Percentiles rank a stretch among this genome's conserved stretches.
phyloP scores from a whole-genome alignment of 2,888 invertebrate species.

The Drosophila meridionalis region DNA sequence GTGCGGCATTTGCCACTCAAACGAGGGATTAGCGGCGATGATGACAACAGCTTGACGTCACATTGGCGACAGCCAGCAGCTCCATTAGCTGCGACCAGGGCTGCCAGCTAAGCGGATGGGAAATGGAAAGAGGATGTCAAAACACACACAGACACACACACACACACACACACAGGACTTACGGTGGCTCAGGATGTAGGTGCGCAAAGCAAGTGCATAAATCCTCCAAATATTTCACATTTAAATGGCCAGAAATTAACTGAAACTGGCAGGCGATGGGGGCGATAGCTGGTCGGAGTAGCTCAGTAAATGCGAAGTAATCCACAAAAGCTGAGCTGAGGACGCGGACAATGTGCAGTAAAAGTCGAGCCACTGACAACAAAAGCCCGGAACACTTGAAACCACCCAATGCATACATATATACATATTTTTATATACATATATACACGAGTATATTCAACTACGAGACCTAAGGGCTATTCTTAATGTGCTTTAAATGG shows the following conservation, averaged over 20 bases:
- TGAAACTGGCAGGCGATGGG: conserved; percentile 45
- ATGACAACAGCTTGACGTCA: conserved; percentile 78
- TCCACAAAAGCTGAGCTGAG: conserved; percentile 60
- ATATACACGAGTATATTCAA: conserved; percentile 6
- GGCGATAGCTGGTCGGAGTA: neutral
- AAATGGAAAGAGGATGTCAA: neutral
- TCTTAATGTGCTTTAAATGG: conserved; percentile 78
- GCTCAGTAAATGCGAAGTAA: conserved; percentile 63
- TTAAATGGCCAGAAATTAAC: conserved; percentile 76
- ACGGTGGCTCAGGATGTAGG: conserved; percentile 18
- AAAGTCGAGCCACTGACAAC: conserved; percentile 59
- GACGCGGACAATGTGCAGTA: conserved; percentile 56
- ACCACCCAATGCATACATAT: conserved; percentile 21
- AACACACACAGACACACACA: neutral
- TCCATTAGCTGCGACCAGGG: conserved; percentile 59
- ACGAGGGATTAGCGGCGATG: conserved; percentile 79
- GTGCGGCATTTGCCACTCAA: conserved; percentile 78
- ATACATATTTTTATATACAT: conserved; percentile 9
- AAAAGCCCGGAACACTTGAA: conserved; percentile 50
- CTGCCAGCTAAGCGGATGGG: conserved; percentile 5
- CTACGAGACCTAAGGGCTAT: conserved; percentile 35
- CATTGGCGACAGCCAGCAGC: conserved; percentile 58
- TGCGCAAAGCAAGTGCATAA: conserved; percentile 48
- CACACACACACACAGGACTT: conserved; percentile 41
- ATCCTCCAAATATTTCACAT: conserved; percentile 75